Base-by-base conservation (phyloP, 2,113 vertebrate species). In the Istiophorus platypterus region DNA sequence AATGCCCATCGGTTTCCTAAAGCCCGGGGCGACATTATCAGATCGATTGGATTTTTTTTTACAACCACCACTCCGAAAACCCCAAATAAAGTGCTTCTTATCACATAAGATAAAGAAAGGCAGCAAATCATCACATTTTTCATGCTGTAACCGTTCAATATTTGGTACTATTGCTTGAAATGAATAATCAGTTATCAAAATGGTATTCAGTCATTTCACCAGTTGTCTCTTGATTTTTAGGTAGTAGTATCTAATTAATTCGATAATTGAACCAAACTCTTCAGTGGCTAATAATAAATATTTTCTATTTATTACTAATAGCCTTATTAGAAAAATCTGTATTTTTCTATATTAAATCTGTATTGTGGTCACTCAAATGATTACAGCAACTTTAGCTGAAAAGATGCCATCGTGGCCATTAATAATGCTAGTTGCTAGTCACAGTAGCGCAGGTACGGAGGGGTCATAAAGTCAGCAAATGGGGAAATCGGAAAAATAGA, bases 21-120 rank as follows among this genome's bases (percentile, higher is more conserved):
- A 52, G 22, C 49, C 49, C 18, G 10, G 9, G 49, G 49, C 22
- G 49, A 51, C 1, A 8, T 51, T 5, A 3, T 51, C 12, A 45
- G 3, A 49, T 49, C 9, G 5, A 15, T n/a, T 52, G 22, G 5
- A 15, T n/a, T 52, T 8, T 52, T 52, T 52, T 52, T 0, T 52
- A 0, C 3, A 51, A 51, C 7, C 22, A 12, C 1, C 9, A 11
- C 20, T 52, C 10, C 10, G n/a, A n/a, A 52, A 22, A 20, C 8
- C 2, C n/a, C n/a, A 45, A 45, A 15, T n/a, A 52, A 1, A 52
- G 7, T 11, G 10, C 4, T n/a, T 13, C 10, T 11, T 52, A 52
- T 42, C 69, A 65, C 37, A 57, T 24, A 22, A 37, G 22, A 72
- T 10, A 49, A 72, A 80, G 31, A 49, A 65, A 80, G 31, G 61